These are phyloP conservation scores for Epinotia nisella DNA, from an alignment of 2,888 invertebrate genomes.

Conservation along the genomic window DNA sequence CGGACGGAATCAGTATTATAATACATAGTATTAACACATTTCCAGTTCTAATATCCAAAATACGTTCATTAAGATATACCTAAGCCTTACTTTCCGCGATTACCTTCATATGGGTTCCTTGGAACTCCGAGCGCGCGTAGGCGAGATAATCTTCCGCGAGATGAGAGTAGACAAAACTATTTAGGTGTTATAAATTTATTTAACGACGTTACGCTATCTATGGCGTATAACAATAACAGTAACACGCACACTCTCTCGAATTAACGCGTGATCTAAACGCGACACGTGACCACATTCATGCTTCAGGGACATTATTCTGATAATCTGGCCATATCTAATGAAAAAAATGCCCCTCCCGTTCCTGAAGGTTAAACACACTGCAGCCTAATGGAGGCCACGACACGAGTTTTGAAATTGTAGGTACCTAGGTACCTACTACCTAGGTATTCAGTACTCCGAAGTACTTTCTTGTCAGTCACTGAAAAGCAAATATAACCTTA, in stretches of 20 bases:
- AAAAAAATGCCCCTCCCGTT: background rate
- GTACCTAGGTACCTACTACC: too few species aligned
- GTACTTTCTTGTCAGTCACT: background rate
- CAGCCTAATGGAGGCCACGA: background rate
- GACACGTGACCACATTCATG: constrained; percentile 1
- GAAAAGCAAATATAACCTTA: background rate
- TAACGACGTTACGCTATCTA: constrained; percentile 12
- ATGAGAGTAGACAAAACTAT: constrained; percentile 22
- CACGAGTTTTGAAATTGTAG: background rate
- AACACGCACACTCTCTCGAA: background rate
- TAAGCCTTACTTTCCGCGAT: background rate
- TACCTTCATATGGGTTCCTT: background rate
- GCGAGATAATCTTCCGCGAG: background rate
- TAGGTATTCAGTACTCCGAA: background rate
- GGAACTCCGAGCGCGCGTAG: background rate
- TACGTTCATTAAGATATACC: background rate
- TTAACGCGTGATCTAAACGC: constrained; percentile 8
- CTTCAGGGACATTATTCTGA: constrained; percentile 3
- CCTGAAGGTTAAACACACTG: background rate
- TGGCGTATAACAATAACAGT: background rate
- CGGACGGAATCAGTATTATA: too few species aligned
- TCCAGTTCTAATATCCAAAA: too few species aligned
- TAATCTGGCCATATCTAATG: background rate
- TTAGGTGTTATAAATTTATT: constrained; percentile 1
- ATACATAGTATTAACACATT: too few species aligned